Evolutionary conservation across 1,140 invertebrate species (phyloP).

Genomic region (Cheumatopsyche charites): DNA sequence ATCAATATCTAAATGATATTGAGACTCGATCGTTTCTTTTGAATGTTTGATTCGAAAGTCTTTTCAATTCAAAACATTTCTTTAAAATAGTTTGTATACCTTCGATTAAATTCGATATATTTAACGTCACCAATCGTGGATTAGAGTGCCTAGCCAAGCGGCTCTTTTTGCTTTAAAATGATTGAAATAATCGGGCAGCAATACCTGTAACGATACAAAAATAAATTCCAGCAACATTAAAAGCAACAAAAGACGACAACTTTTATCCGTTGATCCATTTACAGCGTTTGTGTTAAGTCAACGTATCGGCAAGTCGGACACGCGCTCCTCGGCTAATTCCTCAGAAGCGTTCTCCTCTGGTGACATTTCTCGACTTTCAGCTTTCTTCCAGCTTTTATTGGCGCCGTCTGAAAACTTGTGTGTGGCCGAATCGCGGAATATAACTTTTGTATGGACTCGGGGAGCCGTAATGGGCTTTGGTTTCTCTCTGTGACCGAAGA

Average conservation of each 20-base stretch:
- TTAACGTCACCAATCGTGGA: too few species aligned
- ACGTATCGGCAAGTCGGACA: not conserved
- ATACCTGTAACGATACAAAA: too few species aligned
- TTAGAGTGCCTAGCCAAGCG: too few species aligned
- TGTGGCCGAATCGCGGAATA: slow-evolving; percentile 30
- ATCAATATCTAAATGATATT: too few species aligned
- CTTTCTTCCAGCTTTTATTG: slow-evolving; percentile 41
- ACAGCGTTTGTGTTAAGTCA: not conserved
- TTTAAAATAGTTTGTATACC: too few species aligned
- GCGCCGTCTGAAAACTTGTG: slow-evolving; percentile 33
- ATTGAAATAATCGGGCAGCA: too few species aligned
- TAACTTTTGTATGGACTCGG: slow-evolving; percentile 45
- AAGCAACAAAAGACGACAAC: too few species aligned
- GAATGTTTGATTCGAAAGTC: too few species aligned
- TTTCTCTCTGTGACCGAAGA: slow-evolving; percentile 46
- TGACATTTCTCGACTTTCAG: not conserved
- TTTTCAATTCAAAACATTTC: too few species aligned
- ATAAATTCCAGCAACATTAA: not conserved
- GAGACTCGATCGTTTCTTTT: too few species aligned
- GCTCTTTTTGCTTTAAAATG: too few species aligned
- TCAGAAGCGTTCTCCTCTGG: not conserved
- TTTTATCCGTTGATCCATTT: not conserved
- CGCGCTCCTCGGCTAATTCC: not conserved
- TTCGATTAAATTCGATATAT: too few species aligned
- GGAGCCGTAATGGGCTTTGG: slow-evolving; percentile 44